A percentile compares a stretch with the other conserved stretches of the same genome.
phyloP scores from a whole-genome alignment of 1,140 invertebrate species.

The Spodoptera litura region DNA sequence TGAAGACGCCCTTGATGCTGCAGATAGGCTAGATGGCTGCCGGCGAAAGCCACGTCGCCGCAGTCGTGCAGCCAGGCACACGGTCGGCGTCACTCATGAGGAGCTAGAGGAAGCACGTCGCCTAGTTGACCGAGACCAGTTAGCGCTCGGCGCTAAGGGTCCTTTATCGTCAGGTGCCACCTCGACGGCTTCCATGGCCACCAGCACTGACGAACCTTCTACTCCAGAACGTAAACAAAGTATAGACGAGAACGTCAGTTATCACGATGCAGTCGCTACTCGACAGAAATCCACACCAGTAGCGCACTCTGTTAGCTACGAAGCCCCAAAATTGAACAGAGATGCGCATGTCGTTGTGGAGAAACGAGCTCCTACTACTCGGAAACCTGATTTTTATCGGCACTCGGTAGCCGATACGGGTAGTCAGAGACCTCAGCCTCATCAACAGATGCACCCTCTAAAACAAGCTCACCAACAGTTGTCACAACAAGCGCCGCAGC shows the following conservation, averaged over 20 bases:
- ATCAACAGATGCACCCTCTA: not conserved
- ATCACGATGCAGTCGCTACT: conserved; percentile 68
- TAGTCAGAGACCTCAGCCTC: conserved; percentile 29
- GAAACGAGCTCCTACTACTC: conserved; percentile 58
- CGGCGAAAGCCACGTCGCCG: conserved; percentile 71
- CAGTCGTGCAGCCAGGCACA: conserved; percentile 89
- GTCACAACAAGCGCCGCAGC: conserved; percentile 46
- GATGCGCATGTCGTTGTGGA: conserved; percentile 63
- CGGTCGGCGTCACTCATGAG: conserved; percentile 92
- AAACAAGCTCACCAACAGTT: not conserved
- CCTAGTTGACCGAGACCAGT: conserved; percentile 89
- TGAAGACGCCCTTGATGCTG: conserved; percentile 89
- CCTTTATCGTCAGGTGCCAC: conserved; percentile 50
- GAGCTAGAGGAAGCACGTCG: conserved; percentile 91
- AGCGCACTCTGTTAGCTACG: conserved; percentile 70
- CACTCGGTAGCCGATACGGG: conserved; percentile 71
- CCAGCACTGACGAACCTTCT: conserved; percentile 56
- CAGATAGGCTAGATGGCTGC: conserved; percentile 73
- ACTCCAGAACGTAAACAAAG: conserved; percentile 72
- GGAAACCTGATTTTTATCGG: conserved; percentile 73
- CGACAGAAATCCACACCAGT: conserved; percentile 68
- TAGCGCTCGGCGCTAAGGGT: conserved; percentile 63
- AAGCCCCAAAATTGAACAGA: conserved; percentile 66
- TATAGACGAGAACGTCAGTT: conserved; percentile 68
- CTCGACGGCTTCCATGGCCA: conserved; percentile 58